Evolutionary conservation across 2,797 vertebrate species (phyloP).

Genomic region (Catharus ustulatus): DNA sequence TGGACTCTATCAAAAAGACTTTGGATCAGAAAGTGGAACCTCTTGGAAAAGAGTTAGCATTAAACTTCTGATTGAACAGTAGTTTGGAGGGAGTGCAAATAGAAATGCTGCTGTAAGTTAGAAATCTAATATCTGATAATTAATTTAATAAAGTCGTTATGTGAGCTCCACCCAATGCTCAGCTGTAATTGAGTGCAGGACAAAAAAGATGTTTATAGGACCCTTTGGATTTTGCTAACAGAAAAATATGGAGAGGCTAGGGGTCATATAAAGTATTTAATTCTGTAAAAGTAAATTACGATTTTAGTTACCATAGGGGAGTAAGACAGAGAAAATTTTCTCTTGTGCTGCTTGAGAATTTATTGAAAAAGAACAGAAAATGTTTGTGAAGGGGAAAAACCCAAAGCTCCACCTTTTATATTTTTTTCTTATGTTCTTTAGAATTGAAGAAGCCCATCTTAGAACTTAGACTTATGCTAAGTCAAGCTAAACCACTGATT

Average conservation of each 20-base stretch:
- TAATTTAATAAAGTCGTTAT: not conserved
- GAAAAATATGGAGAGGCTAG: not conserved
- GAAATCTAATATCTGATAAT: not conserved
- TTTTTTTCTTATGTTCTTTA: not conserved
- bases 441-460: not conserved
- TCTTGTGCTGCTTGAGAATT: not conserved
- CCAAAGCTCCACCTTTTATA: not conserved
- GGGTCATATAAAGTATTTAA: not conserved
- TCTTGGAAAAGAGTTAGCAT: not conserved
- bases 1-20: not conserved
- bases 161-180: not conserved
- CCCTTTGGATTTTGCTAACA: not conserved
- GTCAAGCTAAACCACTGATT: not conserved
- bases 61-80: not conserved
- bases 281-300: not conserved
- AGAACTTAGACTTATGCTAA: not conserved
- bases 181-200: not conserved
- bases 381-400: rapidly evolving
- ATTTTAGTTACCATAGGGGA: not conserved
- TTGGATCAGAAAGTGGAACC: not conserved
- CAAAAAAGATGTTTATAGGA: not conserved
- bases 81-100: not conserved
- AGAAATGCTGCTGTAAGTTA: not conserved
- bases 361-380: not conserved
- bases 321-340: not conserved